Percentiles rank a stretch among this genome's conserved stretches.
phyloP scores from a whole-genome alignment of 2,113 vertebrate species.

The Scomber scombrus region DNA sequence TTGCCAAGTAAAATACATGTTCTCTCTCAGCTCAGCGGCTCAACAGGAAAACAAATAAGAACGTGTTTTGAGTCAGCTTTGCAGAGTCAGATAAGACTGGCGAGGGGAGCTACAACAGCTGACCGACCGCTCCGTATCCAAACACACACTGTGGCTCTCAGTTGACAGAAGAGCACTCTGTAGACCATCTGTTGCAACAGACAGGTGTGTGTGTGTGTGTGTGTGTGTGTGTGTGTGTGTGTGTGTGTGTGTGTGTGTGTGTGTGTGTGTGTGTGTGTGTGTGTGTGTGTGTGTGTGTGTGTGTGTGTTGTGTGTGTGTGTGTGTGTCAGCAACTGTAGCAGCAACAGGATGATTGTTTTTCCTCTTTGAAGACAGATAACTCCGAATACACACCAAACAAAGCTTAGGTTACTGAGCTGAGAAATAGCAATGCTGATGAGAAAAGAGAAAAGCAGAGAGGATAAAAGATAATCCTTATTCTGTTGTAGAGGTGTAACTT shows the following conservation, averaged over 20 bases:
- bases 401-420: not conserved
- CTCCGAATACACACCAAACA: not conserved
- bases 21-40: not conserved
- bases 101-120: constrained; percentile 39
- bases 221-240: constrained; percentile 38
- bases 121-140: constrained; percentile 5
- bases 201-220: constrained; percentile 60
- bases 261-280: constrained; percentile 44
- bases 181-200: constrained; percentile 50
- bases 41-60: constrained; percentile 44
- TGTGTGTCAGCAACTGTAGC: constrained; percentile 43
- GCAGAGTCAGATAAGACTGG: constrained; percentile 15
- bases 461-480: no score
- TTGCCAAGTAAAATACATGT: constrained; percentile 13
- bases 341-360: constrained; percentile 3
- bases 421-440: no score
- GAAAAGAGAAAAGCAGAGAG: no score
- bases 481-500: no score
- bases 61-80: constrained; percentile 6
- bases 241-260: constrained; percentile 15
- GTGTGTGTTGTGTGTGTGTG: constrained; percentile 43
- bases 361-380: constrained; percentile 10
- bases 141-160: constrained; percentile 11
- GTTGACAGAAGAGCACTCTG: constrained; percentile 36
- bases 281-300: constrained; percentile 37